Evolutionary conservation across 2,888 invertebrate genomes (phyloP), one percentile per base, ranked within the genome.

Genomic region (Microdon myrmicae): DNA sequence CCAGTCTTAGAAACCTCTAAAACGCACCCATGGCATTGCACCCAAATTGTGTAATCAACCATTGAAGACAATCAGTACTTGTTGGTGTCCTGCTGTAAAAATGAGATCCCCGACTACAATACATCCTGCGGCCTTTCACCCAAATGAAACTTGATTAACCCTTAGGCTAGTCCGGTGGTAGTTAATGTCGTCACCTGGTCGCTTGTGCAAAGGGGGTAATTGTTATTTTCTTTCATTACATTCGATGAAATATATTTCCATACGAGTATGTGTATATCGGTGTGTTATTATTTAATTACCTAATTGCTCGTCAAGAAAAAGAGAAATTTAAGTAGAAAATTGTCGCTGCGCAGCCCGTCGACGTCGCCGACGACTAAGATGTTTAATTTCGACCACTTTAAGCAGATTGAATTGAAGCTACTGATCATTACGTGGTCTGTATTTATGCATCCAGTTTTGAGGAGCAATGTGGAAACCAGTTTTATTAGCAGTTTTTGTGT

Each of bases 71-170:
- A 47, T 14, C 35, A 28, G 34, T 17, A 10, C 49, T 32, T 26
- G 20, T 25, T 32, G 64, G 53, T 58, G 47, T 47, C 64, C 56
- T 64, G 64, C 58, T 53, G 64, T n/a, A 64, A 64, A 64, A 47
- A 58, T 58, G 41, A 41, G 16, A 56, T 34, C 49, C 31, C 10
- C 19, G 20, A 41, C 19, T 25, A 14, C n/a, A n/a, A n/a, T n/a
- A 56, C 26, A 56, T 47, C 34, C 41, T 64, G 51, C 45, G 41
- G 51, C 56, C 38, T 56, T 61, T 56, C 51, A 49, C 35, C 41
- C 41, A 56, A 56, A 35, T 29, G 22, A 47, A 39, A 47, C 49
- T 41, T 51, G 48, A 58, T 64, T 58, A 58, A 56, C 64, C 64
- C 58, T 53, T 47, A 47, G n/a, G n/a, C n/a, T n/a, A n/a, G 64